Evolutionary conservation across 2,888 invertebrate genomes (phyloP), one percentile per base, ranked within the genome.

Genomic region (Heliconius erato): DNA sequence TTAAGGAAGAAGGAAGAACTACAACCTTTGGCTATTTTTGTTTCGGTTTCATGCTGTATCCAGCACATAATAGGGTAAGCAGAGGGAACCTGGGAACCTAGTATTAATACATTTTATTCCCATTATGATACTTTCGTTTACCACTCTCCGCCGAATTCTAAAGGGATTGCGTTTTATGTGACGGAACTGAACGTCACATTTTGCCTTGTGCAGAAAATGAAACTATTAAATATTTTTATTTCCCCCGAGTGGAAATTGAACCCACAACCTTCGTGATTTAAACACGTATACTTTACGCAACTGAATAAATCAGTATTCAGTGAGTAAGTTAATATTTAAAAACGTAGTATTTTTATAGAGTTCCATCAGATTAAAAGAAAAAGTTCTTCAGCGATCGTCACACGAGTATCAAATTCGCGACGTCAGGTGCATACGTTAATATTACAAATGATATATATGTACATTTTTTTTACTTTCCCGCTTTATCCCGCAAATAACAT

Each of bases 11-110:
- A 16, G 80, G 54, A 63, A 63, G 35, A 40, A 40, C 14, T 16
- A 14, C 35, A 85, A 85, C 77, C 63, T 80, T 85, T 82, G 65
- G 23, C 14, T 26, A 26, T 6, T 44, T 9, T 44, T 72, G 16
- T 28, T 26, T 65, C 5, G 32, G 19, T 19, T 68, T 14, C 7
- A 68, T 32, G 4, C 14, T 26, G 12, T 65, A n/a, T 65, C 6
- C 65, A 0, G 26, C 65, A 28, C 5, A 28, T 16, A 67, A 0
- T 6, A 6, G 0, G 11, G 11, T 26, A 14, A n/a, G 65, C 65
- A 28, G 11, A 67, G 14, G 26, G 26, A 28, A 65, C 26, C 26
- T n/a, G n/a, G 59, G 59, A 63, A 63, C 63, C 63, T 63, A 63
- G 3, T 63, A 12, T 63, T 11, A n/a, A n/a, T 3, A 11, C 3